Percentiles rank a stretch among this genome's conserved stretches.
Conservation (phyloP, 2,888 invertebrate species). For the Oxycera nigricornis region DNA sequence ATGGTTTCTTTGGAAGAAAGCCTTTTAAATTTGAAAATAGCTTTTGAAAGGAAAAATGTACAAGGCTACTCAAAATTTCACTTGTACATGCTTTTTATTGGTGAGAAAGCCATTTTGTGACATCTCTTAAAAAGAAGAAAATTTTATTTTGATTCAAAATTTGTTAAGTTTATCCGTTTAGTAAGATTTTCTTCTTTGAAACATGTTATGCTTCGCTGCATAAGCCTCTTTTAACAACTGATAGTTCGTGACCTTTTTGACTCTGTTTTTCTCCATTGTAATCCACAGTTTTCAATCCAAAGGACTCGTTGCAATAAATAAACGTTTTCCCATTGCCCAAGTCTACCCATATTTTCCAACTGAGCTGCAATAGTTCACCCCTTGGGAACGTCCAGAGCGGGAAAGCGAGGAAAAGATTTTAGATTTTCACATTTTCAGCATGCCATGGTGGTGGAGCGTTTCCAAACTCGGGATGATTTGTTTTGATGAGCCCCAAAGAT, state of each 20-base stretch:
- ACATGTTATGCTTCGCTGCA: background rate
- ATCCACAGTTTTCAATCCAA: background rate
- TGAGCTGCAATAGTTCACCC: background rate
- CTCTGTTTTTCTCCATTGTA: background rate
- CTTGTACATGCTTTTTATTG: background rate
- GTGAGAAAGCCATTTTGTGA: background rate
- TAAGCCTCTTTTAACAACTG: background rate
- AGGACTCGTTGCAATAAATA: constrained; percentile 1
- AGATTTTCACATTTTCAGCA: background rate
- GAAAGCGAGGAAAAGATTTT: background rate
- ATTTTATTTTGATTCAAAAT: background rate
- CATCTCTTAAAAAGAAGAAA: background rate
- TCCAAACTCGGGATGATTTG: constrained; percentile 45
- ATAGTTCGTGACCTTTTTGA: background rate
- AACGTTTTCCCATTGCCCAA: background rate
- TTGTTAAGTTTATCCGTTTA: background rate
- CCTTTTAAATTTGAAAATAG: background rate
- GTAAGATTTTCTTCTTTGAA: background rate
- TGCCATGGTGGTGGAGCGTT: background rate
- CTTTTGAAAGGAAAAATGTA: background rate
- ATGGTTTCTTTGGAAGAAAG: background rate
- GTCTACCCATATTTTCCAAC: background rate
- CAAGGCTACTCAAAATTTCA: background rate
- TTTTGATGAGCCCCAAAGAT: constrained; percentile 46
- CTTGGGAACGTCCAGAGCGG: background rate